Percentiles rank a stretch among this genome's conserved stretches.
These are phyloP conservation scores for Typhlichthys eigenmanni DNA, from an alignment of 2,797 vertebrate species.

Conservation along the genomic window DNA sequence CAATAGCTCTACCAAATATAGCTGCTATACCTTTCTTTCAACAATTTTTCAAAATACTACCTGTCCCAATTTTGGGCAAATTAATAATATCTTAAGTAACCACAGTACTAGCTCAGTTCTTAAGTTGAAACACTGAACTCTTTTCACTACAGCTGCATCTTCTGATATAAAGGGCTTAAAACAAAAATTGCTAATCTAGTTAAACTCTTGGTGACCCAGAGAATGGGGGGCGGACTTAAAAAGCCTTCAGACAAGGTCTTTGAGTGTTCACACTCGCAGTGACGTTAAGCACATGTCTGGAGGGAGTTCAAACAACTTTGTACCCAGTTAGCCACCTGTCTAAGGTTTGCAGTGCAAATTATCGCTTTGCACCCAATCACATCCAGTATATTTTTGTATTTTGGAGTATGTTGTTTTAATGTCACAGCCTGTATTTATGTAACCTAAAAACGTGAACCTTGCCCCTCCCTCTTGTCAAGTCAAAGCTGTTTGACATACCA, in stretches of 20 bases:
- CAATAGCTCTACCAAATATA: background rate
- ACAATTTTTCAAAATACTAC: no score
- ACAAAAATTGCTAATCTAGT: background rate
- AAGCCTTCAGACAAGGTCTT: background rate
- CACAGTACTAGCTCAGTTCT: background rate
- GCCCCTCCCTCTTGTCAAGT: slow-evolving; percentile 22
- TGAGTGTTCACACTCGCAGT: background rate
- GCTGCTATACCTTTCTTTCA: background rate
- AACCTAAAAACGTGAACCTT: background rate
- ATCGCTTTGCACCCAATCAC: slow-evolving; percentile 11
- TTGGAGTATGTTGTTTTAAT: slow-evolving; percentile 11
- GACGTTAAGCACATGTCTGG: slow-evolving; percentile 26
- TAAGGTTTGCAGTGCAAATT: slow-evolving; percentile 21
- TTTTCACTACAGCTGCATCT: background rate
- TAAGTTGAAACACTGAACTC: background rate
- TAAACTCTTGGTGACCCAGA: no score
- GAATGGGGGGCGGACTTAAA: slow-evolving; percentile 1
- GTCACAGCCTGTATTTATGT: background rate
- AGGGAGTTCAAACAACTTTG: slow-evolving; percentile 10
- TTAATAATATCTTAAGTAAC: background rate
- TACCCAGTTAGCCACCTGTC: background rate
- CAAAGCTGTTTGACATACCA: slow-evolving; percentile 20
- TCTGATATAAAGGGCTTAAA: background rate
- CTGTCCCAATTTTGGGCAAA: no score
- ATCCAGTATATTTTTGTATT: background rate